Percentiles rank a stretch among this genome's conserved stretches.
phyloP scores from a whole-genome alignment of 2,797 vertebrate genomes.

The Xiphorhynchus erythropygius region DNA sequence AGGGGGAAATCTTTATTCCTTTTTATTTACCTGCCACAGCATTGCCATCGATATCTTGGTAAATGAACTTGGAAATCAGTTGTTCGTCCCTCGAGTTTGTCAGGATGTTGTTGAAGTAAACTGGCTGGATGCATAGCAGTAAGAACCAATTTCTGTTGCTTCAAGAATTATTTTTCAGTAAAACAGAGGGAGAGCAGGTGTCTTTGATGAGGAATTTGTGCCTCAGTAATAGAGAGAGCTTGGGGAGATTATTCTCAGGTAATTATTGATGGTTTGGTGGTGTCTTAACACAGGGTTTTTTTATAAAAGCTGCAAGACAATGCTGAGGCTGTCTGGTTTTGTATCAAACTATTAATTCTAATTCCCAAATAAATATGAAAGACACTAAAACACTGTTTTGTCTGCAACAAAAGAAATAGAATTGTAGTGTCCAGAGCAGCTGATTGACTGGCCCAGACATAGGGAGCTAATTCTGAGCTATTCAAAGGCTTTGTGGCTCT shows the following conservation, averaged over 20 bases:
- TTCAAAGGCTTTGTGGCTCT: conserved; percentile 20
- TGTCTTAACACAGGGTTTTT: not conserved
- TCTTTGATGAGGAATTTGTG: not conserved
- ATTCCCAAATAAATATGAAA: not conserved
- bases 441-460: not conserved
- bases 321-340: not conserved
- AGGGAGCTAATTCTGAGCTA: not conserved
- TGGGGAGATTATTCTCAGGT: not conserved
- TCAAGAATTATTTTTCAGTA: not conserved
- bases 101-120: not conserved
- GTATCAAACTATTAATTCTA: not conserved
- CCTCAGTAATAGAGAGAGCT: not conserved
- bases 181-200: not conserved
- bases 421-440: not conserved
- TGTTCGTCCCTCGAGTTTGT: rapidly evolving
- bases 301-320: not conserved
- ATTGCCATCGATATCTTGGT: not conserved
- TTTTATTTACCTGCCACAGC: not conserved
- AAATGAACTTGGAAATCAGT: not conserved
- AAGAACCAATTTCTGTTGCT: not conserved
- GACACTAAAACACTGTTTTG: not conserved
- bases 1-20: not conserved
- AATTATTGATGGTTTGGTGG: not conserved
- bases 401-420: not conserved
- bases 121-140: not conserved